Percentiles rank a stretch among this genome's conserved stretches.
These are phyloP conservation scores for Melieria picta DNA, from an alignment of 2,888 invertebrate genomes.

Conservation along the genomic window DNA sequence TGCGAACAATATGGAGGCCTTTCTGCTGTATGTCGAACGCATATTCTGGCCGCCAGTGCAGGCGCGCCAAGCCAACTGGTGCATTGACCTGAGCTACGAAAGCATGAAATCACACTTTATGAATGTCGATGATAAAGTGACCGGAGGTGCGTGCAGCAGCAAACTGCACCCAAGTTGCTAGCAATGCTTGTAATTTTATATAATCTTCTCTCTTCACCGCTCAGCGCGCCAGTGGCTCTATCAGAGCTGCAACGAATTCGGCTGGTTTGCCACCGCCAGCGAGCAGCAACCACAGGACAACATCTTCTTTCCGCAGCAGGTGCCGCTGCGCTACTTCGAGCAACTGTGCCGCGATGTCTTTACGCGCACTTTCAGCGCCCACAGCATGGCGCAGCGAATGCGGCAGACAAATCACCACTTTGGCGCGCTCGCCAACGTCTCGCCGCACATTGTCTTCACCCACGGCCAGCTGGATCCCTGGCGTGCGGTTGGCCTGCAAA, in stretches of 20 bases:
- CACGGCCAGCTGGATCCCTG: slow-evolving; percentile 71
- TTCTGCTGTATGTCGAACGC: slow-evolving; percentile 44
- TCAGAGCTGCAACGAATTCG: slow-evolving; percentile 88
- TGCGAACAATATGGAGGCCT: slow-evolving; percentile 43
- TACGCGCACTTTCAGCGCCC: slow-evolving; percentile 38
- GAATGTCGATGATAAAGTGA: slow-evolving; percentile 41
- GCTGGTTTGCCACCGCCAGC: slow-evolving; percentile 83
- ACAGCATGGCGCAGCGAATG: slow-evolving; percentile 43
- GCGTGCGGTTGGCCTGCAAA: slow-evolving; percentile 67
- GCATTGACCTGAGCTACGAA: slow-evolving; percentile 54
- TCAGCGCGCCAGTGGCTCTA: slow-evolving; percentile 74
- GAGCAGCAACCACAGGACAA: slow-evolving; percentile 69
- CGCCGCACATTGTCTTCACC: slow-evolving; percentile 67
- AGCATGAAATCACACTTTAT: slow-evolving; percentile 49
- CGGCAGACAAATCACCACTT: slow-evolving; percentile 48
- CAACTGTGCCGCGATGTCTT: slow-evolving; percentile 55
- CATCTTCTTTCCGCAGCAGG: slow-evolving; percentile 49
- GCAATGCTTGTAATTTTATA: not conserved
- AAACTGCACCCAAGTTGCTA: not conserved
- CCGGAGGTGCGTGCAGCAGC: slow-evolving; percentile 47
- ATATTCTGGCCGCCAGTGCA: slow-evolving; percentile 40
- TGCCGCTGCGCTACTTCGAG: slow-evolving; percentile 54
- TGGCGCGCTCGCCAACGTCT: slow-evolving; percentile 31
- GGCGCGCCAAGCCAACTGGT: slow-evolving; percentile 32
- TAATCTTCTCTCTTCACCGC: slow-evolving; percentile 18